Percentiles rank a stretch among this genome's conserved stretches.
These are phyloP conservation scores for Betta splendens DNA, from an alignment of 2,797 vertebrate species.

Conservation along the genomic window DNA sequence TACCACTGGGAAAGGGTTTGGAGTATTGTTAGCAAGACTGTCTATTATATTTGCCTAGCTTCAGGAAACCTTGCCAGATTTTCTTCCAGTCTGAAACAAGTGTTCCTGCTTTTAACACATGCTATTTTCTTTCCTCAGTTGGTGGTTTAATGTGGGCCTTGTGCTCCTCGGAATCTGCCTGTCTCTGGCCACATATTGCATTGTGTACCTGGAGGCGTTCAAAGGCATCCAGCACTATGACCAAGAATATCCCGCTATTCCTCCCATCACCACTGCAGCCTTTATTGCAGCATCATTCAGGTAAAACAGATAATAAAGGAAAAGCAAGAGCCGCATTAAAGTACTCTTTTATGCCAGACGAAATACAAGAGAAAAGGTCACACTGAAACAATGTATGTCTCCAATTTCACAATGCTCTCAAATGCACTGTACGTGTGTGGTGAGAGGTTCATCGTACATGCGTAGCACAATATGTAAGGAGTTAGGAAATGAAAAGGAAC, in stretches of 20 bases:
- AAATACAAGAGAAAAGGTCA: not conserved
- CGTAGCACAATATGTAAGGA: not conserved
- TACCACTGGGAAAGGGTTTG: conserved; percentile 1
- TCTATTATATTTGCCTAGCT: conserved; percentile 19
- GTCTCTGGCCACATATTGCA: conserved; percentile 88
- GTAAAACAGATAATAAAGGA: conserved; percentile 81
- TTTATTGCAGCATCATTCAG: conserved; percentile 93
- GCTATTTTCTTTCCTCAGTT: conserved; percentile 81
- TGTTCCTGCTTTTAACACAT: not conserved
- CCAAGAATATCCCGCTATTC: conserved; percentile 85
- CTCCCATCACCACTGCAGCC: conserved; percentile 88
- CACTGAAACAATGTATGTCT: not conserved
- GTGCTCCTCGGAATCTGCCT: conserved; percentile 83
- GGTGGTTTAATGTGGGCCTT: conserved; percentile 88
- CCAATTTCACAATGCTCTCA: not conserved
- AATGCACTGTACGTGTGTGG: not conserved
- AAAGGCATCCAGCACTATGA: conserved; percentile 90
- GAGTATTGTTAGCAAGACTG: not conserved
- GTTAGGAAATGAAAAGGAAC: not conserved
- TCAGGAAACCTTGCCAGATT: not conserved
- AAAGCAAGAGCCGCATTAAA: too few species aligned
- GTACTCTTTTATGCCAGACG: not conserved
- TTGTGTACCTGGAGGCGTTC: conserved; percentile 94
- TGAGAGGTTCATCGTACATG: not conserved
- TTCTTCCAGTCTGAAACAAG: not conserved